A percentile compares a stretch with the other conserved stretches of the same genome.
Conservation (phyloP, 2,113 vertebrate species). For the Chaetops frenatus region DNA sequence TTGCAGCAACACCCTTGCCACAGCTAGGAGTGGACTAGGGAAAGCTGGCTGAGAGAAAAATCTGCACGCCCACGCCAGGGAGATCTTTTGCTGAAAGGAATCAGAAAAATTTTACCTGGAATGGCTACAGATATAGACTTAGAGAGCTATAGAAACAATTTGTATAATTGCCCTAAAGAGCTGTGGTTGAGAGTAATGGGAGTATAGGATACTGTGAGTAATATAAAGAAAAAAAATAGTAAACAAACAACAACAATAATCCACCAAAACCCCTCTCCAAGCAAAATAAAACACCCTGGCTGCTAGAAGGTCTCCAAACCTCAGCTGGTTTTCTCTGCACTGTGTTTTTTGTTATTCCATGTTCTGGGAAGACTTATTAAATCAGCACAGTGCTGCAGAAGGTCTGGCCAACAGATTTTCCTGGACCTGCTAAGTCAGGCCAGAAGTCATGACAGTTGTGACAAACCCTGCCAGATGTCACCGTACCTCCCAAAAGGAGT, state of each 20-base stretch:
- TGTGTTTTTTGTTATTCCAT: neutral
- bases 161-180: neutral
- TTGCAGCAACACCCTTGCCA: neutral
- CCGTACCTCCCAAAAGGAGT: neutral
- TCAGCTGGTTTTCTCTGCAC: neutral
- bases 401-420: neutral
- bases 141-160: neutral
- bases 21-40: neutral
- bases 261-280: neutral
- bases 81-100: neutral
- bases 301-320: neutral
- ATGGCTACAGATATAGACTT: neutral
- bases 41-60: neutral
- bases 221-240: neutral
- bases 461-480: neutral
- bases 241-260: neutral
- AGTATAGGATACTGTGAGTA: neutral
- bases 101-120: neutral
- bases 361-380: neutral
- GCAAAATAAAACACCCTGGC: neutral
- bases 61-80: rapidly evolving
- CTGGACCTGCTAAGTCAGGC: neutral
- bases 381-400: neutral
- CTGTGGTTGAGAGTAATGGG: neutral
- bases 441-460: neutral